Base-by-base conservation (phyloP, 53 echinoderm and acorn worm species). In the Glandiceps talaboti region DNA sequence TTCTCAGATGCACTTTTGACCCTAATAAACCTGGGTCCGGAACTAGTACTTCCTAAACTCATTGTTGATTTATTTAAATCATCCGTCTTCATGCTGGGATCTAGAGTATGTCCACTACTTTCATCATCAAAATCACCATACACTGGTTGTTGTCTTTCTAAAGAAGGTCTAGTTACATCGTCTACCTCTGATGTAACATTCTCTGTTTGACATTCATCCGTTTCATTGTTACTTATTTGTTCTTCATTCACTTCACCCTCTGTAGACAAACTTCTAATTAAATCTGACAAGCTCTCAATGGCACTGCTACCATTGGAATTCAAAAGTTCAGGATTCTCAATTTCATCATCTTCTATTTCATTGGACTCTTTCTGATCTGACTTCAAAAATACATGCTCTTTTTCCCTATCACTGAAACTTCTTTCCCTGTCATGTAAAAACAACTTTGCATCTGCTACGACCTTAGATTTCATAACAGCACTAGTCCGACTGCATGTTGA, bases 391-490 rank as follows among this genome's bases (percentile, higher is more conserved):
- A 31, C 79, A 31, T 28, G 33, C 28, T 10, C 31, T 28, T 74
- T 73, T 33, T 77, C 32, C 73, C 33, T 82, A n/a, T 1, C 73
- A 14, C 26, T 28, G 1, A 14, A 32, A 25, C 1, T 73, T 31
- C 6, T 33, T 75, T 30, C 32, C 82, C 30, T 82, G 73, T 29
- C 31, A 77, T 33, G 74, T 79, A 27, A 79, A 78, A 32, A 32
- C 64, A 33, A 31, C 28, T 83, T 74, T 30, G 25, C 45, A 64
- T 74, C 1, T 26, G 79, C 79, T 14, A 78, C 32, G 1, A 78
- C 79, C 27, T 78, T 1, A 78, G 79, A 78, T 78, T 32, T 77
- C 77, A 81, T 72, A 76, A 31, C 74, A 32, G 28, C 29, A 45
- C 64, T 45, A 20, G 64, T 45, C 6, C 64, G 20, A 45, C 64